Conservation (phyloP, 2,888 invertebrate genomes). For the Eupeodes latifasciatus region DNA sequence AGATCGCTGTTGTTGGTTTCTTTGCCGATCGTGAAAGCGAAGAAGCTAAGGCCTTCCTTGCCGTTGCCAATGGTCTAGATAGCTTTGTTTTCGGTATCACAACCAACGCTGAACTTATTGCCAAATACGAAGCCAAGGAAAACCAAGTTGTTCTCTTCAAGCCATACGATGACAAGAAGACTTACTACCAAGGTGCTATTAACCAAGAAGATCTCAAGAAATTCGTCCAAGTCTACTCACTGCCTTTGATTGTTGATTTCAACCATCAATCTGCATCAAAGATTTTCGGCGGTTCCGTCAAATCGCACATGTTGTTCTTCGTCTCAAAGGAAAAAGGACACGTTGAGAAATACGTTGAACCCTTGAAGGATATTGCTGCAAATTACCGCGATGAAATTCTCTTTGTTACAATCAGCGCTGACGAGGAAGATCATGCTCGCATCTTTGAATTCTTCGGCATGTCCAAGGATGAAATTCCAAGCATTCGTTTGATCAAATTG, state of each 20-base stretch:
- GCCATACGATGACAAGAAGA: slow-evolving; percentile 95
- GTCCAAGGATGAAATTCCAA: slow-evolving; percentile 96
- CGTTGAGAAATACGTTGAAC: slow-evolving; percentile 91
- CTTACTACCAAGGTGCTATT: slow-evolving; percentile 89
- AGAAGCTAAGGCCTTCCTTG: slow-evolving; percentile 92
- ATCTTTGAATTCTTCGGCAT: slow-evolving; percentile 99
- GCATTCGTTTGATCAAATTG: slow-evolving; percentile 95
- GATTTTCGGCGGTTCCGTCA: slow-evolving; percentile 99
- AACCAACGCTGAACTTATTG: slow-evolving; percentile 90
- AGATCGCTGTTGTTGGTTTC: slow-evolving; percentile 95
- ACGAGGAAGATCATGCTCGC: slow-evolving; percentile 97
- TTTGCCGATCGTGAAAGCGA: slow-evolving; percentile 92
- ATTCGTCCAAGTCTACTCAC: slow-evolving; percentile 92
- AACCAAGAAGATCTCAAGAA: slow-evolving; percentile 89
- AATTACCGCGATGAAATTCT: slow-evolving; percentile 95
- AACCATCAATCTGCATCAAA: slow-evolving; percentile 98
- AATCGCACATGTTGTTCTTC: slow-evolving; percentile 98
- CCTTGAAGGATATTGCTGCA: slow-evolving; percentile 93
- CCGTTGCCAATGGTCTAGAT: slow-evolving; percentile 92
- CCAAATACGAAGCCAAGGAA: slow-evolving; percentile 91
- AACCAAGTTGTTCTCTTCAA: slow-evolving; percentile 95
- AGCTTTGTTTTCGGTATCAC: slow-evolving; percentile 95
- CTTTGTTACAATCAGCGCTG: slow-evolving; percentile 97
- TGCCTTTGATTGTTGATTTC: slow-evolving; percentile 97
- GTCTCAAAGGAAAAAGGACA: slow-evolving; percentile 95